Evolutionary conservation across 2,113 vertebrate species (phyloP), one percentile per base, ranked within the genome.

Genomic region (Plotosus lineatus): DNA sequence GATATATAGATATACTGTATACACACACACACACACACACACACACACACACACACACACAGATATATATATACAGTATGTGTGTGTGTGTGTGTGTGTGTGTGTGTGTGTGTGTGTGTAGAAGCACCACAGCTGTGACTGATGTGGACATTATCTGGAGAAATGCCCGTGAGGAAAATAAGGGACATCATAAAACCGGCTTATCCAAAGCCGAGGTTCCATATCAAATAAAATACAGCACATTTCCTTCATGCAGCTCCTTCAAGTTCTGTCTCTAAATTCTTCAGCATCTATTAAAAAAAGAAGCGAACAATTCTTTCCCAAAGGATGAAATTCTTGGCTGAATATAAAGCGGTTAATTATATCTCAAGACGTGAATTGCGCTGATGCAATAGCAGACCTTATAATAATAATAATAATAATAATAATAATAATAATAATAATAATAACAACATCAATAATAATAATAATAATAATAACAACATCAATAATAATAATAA

Each of bases 161-260:
- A 28, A 73, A 76, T 68, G 69, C 50, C 50, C 72, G 51, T 23
- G 14, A 61, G 44, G 36, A n/a, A 83, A 84, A 65, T 66, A 55
- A 81, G 63, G 46, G 81, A 55, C 65, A 42, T 28, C 46, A 80
- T 81, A 63, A 81, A 83, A 80, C 61, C n/a, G 51, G 28, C 48
- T 42, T 75, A 80, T 65, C 82, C 61, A 79, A 75, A 84, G 72
- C 40, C 75, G 78, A 48, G 44, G 8, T 40, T 80, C 58, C 79
- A 55, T 69, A 85, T 82, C 36, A 61, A 84, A 31, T 63, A 15
- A 66, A 84, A 79, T 60, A 83, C 71, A 80, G 79, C 56, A 48
- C 79, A 73, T 44, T 76, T 82, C 55, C 48, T 33, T 23, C n/a
- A 10, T 51, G 50, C 28, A 68, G 73, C 38, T 50, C 6, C 50